Evolutionary conservation across 2,113 vertebrate genomes (phyloP), one percentile per base, ranked within the genome.

Genomic region (Poicephalus meyeri): DNA sequence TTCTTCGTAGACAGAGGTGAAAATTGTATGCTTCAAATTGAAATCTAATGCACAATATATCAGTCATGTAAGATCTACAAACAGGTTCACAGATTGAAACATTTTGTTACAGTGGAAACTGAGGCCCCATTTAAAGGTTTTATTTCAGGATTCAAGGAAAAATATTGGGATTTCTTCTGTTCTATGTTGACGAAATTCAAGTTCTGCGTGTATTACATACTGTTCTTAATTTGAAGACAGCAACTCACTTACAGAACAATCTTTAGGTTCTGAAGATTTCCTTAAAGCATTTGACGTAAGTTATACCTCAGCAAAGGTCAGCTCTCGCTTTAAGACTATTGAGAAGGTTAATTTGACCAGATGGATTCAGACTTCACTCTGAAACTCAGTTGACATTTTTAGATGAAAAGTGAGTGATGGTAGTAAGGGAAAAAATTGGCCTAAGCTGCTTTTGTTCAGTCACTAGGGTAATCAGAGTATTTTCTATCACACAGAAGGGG

Each of bases 261-360:
- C 50, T 63, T 31, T 37, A 64, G n/a, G 16, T 61, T 66, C 56
- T 82, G 63, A 91, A 95, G 60, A 56, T 95, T 69, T 84, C 56
- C 69, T 86, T 64, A 66, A 93, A 89, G 53, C 35, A 3, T 44
- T 85, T 82, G 89, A 80, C 2, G 0, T 47, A 86, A 89, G 65
- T 73, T 93, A 77, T 79, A 91, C 68, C 76, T 81, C 79, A 82
- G 58, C 69, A 92, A 92, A 97, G 91, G 91, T 96, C 95, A 93
- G 58, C 55, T 83, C 61, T 84, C 2, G 9, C 80, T 94, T 88
- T 95, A 91, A 95, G 91, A 92, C 73, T 90, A 29, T 11, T 58
- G 86, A 95, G 86, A 94, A 97, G 93, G 92, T 81, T 94, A 96
- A 95, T 96, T 96, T 94, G 92, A 88, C 71, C 94, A 94, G 83